These are phyloP conservation scores for Sminthurinus aureus DNA, from an alignment of 2,888 invertebrate genomes.

Conservation along the genomic window DNA sequence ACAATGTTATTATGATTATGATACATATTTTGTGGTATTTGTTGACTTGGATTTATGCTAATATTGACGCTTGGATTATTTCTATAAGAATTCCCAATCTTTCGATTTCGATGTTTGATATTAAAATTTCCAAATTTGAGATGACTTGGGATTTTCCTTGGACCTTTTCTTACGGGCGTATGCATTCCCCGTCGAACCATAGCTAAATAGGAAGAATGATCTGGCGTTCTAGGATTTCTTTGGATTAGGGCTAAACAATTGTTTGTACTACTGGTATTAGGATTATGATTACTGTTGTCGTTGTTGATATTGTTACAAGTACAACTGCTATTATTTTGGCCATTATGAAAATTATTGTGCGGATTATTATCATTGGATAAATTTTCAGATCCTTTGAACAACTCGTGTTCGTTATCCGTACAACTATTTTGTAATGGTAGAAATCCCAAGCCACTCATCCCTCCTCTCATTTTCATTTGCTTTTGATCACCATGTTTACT, in stretches of 20 bases:
- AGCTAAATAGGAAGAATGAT: background rate
- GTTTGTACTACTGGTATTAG: no score
- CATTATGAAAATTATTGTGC: background rate
- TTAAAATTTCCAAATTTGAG: conserved; percentile 39
- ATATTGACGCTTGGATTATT: background rate
- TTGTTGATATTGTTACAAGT: no score
- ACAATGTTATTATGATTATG: background rate
- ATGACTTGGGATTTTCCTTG: conserved; percentile 38
- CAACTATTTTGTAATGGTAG: no score
- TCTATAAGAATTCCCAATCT: background rate
- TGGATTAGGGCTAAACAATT: no score
- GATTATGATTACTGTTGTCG: no score
- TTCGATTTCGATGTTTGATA: conserved; percentile 7
- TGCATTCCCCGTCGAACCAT: conserved; percentile 5
- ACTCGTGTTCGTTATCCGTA: no score
- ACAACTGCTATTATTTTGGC: background rate
- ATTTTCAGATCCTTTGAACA: background rate
- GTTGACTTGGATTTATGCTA: background rate
- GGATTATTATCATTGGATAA: no score
- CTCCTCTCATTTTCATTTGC: background rate
- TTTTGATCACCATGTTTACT: conserved; percentile 26
- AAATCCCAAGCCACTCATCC: no score
- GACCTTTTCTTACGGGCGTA: background rate
- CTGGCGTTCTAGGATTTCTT: background rate
- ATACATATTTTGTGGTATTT: no score